Percentiles rank a stretch among this genome's conserved stretches.
Evolutionary conservation across 2,888 invertebrate genomes (phyloP).

Genomic region (Helleia helle): DNA sequence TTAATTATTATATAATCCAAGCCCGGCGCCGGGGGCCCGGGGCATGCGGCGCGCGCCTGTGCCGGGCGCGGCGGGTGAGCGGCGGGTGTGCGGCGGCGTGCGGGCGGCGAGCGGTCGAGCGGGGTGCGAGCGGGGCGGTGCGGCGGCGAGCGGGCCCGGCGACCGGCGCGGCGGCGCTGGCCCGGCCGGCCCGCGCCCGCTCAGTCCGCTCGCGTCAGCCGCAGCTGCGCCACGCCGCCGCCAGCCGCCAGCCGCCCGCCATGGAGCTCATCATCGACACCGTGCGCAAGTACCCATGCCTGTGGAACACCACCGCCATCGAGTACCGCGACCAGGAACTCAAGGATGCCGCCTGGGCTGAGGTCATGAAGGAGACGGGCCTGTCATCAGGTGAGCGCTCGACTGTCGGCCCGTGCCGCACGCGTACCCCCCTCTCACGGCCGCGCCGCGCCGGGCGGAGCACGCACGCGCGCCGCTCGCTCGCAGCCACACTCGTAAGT

Average conservation of each 20-base stretch:
- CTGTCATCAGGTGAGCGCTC: slow-evolving; percentile 64
- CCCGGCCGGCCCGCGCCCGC: slow-evolving; percentile 21
- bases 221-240: slow-evolving; percentile 24
- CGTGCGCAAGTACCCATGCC: slow-evolving; percentile 61
- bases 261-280: slow-evolving; percentile 64
- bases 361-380: slow-evolving; percentile 63
- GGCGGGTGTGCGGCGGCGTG: neutral
- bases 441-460: slow-evolving; percentile 33
- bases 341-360: slow-evolving; percentile 65
- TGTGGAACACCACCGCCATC: slow-evolving; percentile 63
- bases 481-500: too few species aligned
- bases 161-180: slow-evolving; percentile 20
- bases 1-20: too few species aligned
- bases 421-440: slow-evolving; percentile 56
- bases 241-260: slow-evolving; percentile 19
- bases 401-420: slow-evolving; percentile 71
- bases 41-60: too few species aligned
- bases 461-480: slow-evolving; percentile 47
- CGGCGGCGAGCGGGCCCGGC: slow-evolving; percentile 12
- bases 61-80: neutral
- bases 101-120: slow-evolving; percentile 17
- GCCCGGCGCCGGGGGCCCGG: too few species aligned
- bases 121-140: slow-evolving; percentile 14
- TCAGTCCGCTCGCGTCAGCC: slow-evolving; percentile 22
- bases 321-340: slow-evolving; percentile 69